These are phyloP conservation scores for Pseudocheirus occidentalis DNA, from an alignment of 2,797 vertebrate species.

Conservation along the genomic window DNA sequence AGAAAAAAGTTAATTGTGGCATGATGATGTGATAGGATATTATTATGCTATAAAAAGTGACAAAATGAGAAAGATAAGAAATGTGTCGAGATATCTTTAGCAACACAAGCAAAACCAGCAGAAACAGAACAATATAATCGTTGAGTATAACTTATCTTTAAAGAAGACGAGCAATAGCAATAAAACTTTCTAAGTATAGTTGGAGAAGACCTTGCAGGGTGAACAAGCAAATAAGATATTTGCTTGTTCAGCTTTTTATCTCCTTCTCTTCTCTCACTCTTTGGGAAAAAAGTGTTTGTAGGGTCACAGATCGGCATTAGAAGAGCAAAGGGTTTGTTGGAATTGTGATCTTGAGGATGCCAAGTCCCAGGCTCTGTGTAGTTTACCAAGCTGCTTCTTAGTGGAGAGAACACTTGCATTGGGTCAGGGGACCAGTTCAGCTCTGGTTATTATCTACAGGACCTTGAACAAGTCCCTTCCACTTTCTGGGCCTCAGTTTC, in stretches of 20 bases:
- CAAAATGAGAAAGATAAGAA: neutral
- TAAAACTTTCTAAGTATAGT: neutral
- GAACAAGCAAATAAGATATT: neutral
- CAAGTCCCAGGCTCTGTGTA: neutral
- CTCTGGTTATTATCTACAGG: neutral
- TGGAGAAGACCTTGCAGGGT: neutral
- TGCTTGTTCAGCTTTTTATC: neutral
- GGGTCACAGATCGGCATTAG: neutral
- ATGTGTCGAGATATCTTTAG: neutral
- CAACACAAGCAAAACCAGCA: neutral
- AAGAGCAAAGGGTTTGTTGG: neutral
- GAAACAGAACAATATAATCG: neutral
- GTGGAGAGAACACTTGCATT: neutral
- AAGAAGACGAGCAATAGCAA: neutral
- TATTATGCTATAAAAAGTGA: neutral
- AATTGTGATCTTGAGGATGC: neutral
- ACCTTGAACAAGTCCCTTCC: neutral
- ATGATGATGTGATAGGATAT: neutral
- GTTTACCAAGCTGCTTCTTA: neutral
- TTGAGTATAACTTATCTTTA: neutral
- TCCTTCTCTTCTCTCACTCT: neutral
- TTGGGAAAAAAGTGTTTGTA: neutral
- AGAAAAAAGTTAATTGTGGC: neutral
- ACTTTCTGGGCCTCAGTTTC: slow-evolving; percentile 15
- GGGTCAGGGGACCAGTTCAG: neutral